These are phyloP conservation scores for Andrena marginata DNA, from an alignment of 2,888 invertebrate genomes.

Conservation along the genomic window DNA sequence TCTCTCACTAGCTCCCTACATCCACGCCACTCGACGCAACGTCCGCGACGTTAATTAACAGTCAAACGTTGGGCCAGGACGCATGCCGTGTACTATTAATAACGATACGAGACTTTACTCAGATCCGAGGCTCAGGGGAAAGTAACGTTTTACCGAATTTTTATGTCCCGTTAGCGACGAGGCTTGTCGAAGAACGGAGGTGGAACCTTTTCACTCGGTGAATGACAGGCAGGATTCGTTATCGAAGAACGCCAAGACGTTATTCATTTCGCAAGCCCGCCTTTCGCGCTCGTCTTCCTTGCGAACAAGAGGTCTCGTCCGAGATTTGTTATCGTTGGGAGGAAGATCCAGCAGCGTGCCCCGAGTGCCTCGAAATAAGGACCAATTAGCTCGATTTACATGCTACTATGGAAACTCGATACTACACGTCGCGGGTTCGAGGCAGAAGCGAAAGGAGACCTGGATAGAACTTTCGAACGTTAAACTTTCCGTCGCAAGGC, in stretches of 20 bases:
- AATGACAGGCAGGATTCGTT: not conserved
- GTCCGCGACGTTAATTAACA: conserved; percentile 37
- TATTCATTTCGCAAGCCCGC: not conserved
- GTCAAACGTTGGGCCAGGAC: conserved; percentile 19
- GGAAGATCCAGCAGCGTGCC: not conserved
- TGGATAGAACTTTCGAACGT: not conserved
- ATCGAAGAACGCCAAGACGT: not conserved
- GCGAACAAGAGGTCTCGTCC: too few species aligned
- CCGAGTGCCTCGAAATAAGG: not conserved
- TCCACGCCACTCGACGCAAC: conserved; percentile 20
- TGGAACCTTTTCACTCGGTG: not conserved
- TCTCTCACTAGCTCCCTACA: conserved; percentile 14
- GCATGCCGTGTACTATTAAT: conserved; percentile 8
- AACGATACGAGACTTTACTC: conserved; percentile 7
- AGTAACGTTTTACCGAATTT: conserved; percentile 1
- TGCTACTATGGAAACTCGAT: not conserved
- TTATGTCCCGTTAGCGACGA: not conserved
- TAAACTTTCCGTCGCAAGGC: not conserved
- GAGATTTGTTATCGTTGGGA: not conserved
- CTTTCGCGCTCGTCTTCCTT: too few species aligned
- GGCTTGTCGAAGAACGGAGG: not conserved
- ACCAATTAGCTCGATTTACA: not conserved
- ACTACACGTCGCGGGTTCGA: not conserved
- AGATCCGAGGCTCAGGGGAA: not conserved
- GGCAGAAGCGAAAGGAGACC: not conserved